Evolutionary conservation across 2,113 vertebrate genomes (phyloP).

Genomic region (Notothenia rossii): DNA sequence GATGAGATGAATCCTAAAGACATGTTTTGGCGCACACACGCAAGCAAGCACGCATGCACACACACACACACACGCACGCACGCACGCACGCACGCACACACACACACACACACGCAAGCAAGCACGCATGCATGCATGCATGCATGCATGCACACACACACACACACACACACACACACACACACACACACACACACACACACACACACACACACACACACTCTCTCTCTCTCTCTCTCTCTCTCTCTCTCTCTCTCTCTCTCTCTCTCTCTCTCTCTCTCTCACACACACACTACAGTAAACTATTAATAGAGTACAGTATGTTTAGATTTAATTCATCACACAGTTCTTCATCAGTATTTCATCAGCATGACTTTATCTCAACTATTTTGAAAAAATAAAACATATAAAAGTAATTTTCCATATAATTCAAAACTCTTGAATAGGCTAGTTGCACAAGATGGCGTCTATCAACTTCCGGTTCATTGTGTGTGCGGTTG

Average conservation of each 20-base stretch:
- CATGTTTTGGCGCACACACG: neutral
- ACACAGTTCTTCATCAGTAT: neutral
- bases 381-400: neutral
- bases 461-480: too few relatives aligned
- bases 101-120: neutral
- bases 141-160: neutral
- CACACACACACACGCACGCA: too few relatives aligned
- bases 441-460: neutral
- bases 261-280: too few relatives aligned
- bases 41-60: too few relatives aligned
- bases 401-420: neutral
- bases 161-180: too few relatives aligned
- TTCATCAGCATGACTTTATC: neutral
- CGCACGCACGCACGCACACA: too few relatives aligned
- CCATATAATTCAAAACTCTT: neutral
- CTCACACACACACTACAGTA: neutral
- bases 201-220: neutral
- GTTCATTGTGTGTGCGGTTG: too few relatives aligned
- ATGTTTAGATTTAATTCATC: neutral
- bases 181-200: neutral
- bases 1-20: constrained; percentile 7
- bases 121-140: too few relatives aligned
- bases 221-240: too few relatives aligned
- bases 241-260: too few relatives aligned
- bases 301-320: neutral